Base-by-base conservation (phyloP, 2,888 invertebrate genomes). In the Parelbella ahira region DNA sequence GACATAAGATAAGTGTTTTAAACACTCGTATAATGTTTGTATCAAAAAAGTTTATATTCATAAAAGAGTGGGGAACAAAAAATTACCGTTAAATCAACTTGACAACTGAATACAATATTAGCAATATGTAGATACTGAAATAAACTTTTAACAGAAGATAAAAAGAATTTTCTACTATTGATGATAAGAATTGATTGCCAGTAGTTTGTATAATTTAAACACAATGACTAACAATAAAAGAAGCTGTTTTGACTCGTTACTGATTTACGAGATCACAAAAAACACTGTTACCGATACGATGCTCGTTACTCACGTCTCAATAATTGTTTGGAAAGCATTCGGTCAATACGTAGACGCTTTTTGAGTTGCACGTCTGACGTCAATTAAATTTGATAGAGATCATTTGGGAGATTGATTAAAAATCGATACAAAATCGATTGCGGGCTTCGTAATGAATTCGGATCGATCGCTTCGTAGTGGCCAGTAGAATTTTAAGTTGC, bases 311-410 rank as follows among this genome's bases (percentile, higher is more conserved):
- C 56, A 54, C 51, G 50, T 55, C 55, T 57, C 53, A 57, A 59
- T 59, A 59, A 56, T 53, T 53, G 50, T 50, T 52, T 51, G 29
- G 36, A 36, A 24, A 30, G 34, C 41, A 34, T 42, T 42, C 41
- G 41, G 33, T 42, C 41, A 34, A 34, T 42, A 42, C 34, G 41
- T 42, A 34, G 34, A 44, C 37, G 44, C 33, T 39, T 36, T 29
- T 29, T 36, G 36, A 43, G 29, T 60, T 66, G 41, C 66, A 63
- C 54, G 55, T 70, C 69, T 68, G 73, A 77, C 68, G 77, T 75
- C 80, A 79, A 80, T 82, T 80, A 81, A 78, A 69, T 72, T 76
- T 73, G 74, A 80, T 75, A 71, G 68, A 68, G 69, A 68, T 70
- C 69, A 72, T 73, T 75, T 71, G 57, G 58, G 68, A 75, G 75